phyloP scores from a whole-genome alignment of 2,113 vertebrate species.

The Candoia aspera region DNA sequence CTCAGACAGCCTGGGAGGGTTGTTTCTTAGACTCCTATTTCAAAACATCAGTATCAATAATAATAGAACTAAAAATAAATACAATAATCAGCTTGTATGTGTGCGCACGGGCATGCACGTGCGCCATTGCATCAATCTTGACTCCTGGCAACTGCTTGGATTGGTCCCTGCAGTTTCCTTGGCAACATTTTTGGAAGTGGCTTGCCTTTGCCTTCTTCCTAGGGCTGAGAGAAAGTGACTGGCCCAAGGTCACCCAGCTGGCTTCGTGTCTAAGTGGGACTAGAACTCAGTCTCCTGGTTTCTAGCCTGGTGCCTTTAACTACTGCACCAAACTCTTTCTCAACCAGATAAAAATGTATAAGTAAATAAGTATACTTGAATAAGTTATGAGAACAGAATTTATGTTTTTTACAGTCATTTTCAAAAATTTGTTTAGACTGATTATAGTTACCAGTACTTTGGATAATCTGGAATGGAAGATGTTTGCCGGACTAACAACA shows the following conservation, averaged over 20 bases:
- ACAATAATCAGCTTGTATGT: neutral
- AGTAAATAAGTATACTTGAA: no score
- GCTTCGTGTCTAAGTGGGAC: neutral
- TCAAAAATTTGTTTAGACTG: neutral
- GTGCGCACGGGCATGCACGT: neutral
- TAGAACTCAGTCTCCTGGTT: no score
- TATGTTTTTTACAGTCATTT: constrained; percentile 13
- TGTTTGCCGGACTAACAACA: neutral
- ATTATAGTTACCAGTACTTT: neutral
- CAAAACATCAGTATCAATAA: constrained; percentile 45
- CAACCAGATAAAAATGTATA: no score
- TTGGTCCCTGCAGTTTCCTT: neutral
- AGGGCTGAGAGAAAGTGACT: neutral
- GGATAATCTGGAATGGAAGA: neutral
- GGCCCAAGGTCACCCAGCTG: neutral
- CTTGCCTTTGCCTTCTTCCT: neutral
- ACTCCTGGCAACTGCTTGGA: neutral
- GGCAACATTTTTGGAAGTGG: neutral
- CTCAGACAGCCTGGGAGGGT: constrained; percentile 42
- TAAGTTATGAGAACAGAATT: neutral
- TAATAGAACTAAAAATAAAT: constrained; percentile 39
- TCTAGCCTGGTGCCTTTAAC: no score
- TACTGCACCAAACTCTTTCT: no score
- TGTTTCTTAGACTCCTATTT: constrained; percentile 16
- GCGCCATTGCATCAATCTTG: neutral